phyloP scores from a whole-genome alignment of 2,797 vertebrate genomes.

The Danionella dracula region DNA sequence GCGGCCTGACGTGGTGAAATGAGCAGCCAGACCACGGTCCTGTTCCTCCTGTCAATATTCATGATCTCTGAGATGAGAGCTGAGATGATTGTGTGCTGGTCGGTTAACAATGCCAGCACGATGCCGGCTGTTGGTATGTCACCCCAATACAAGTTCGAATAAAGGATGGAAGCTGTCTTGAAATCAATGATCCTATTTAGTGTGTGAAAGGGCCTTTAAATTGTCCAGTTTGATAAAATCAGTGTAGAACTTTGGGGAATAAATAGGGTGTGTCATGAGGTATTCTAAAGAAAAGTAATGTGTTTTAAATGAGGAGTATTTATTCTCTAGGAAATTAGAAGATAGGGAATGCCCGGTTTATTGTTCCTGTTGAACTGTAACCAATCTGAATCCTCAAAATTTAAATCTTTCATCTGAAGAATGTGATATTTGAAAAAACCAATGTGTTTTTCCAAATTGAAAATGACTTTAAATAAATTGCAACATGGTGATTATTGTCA shows the following conservation, averaged over 20 bases:
- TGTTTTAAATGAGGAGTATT: slow-evolving; percentile 9
- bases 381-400: too few relatives aligned
- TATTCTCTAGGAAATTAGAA: too few relatives aligned
- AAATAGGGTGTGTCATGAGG: slow-evolving; percentile 43
- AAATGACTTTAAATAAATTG: too few relatives aligned
- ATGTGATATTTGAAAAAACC: too few relatives aligned
- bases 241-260: slow-evolving; percentile 16
- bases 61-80: slow-evolving; percentile 45
- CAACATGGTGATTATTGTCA: too few relatives aligned
- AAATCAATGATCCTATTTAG: slow-evolving; percentile 41
- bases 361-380: too few relatives aligned
- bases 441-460: too few relatives aligned
- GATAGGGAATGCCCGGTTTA: too few relatives aligned
- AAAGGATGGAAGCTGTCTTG: slow-evolving; percentile 34
- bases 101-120: slow-evolving; percentile 10
- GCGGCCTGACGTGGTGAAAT: slow-evolving; percentile 65
- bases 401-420: too few relatives aligned
- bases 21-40: slow-evolving; percentile 49
- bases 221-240: slow-evolving; percentile 31
- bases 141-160: slow-evolving; percentile 26
- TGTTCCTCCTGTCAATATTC: slow-evolving; percentile 55
- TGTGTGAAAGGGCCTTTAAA: slow-evolving; percentile 31
- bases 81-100: slow-evolving; percentile 16
- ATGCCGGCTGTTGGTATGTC: slow-evolving; percentile 16
- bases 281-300: slow-evolving; percentile 36